Evolutionary conservation across 2,888 invertebrate species (phyloP).

Genomic region (Hecatera dysodea): DNA sequence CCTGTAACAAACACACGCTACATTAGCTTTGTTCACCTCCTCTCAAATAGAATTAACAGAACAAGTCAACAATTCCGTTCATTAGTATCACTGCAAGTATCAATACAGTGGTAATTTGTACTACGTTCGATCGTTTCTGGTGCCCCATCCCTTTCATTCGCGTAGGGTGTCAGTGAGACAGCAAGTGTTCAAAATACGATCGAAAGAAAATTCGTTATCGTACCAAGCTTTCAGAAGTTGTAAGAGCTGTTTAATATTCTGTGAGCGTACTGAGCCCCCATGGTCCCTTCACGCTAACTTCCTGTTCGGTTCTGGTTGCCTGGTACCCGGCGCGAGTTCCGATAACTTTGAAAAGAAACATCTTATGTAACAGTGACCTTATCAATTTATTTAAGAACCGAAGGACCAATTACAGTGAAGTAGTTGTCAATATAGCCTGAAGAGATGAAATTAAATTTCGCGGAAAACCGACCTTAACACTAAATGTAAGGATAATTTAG

Average conservation of each 20-base stretch:
- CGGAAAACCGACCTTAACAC: too few species aligned
- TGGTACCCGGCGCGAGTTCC: conserved; percentile 61
- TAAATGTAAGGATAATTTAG: too few species aligned
- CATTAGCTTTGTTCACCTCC: conserved; percentile 57
- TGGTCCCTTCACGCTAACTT: conserved; percentile 73
- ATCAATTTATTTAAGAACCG: conserved; percentile 31
- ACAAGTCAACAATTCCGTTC: conserved; percentile 61
- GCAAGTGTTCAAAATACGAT: conserved; percentile 37
- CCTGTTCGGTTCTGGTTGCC: conserved; percentile 69
- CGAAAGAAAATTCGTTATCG: conserved; percentile 66
- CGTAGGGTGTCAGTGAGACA: conserved; percentile 43
- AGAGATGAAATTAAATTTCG: conserved; percentile 20
- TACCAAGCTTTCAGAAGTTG: conserved; percentile 70
- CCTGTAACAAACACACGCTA: conserved; percentile 67
- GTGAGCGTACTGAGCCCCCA: conserved; percentile 71
- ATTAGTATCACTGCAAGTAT: conserved; percentile 62
- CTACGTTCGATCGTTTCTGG: conserved; percentile 39
- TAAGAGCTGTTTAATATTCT: conserved; percentile 83
- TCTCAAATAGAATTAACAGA: conserved; percentile 56
- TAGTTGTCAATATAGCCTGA: conserved; percentile 28
- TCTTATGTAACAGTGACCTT: conserved; percentile 37
- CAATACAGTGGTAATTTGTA: conserved; percentile 61
- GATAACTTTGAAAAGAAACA: conserved; percentile 61
- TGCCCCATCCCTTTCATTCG: conserved; percentile 45
- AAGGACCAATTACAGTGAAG: conserved; percentile 28